phyloP scores from a whole-genome alignment of 2,113 vertebrate species.

The Crotalus horridus region DNA sequence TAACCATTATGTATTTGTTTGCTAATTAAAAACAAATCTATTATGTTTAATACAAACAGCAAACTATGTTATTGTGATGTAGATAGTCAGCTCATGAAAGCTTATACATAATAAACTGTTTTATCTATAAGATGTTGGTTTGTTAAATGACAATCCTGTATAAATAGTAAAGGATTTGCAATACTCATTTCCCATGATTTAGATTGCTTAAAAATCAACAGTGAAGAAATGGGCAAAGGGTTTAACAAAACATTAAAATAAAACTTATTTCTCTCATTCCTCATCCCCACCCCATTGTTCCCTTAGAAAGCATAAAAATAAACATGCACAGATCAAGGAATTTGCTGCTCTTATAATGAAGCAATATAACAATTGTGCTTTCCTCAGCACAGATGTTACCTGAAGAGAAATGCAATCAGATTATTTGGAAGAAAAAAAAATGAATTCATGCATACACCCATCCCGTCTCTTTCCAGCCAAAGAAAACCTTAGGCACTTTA shows the following conservation, averaged over 20 bases:
- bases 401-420: background rate
- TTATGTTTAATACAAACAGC: background rate
- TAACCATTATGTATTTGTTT: background rate
- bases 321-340: slow-evolving; percentile 14
- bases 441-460: background rate
- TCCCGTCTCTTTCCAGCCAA: slow-evolving; percentile 16
- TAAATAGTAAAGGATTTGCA: slow-evolving; percentile 7
- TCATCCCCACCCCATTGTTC: rapidly evolving
- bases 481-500: background rate
- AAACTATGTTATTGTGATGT: background rate
- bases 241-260: slow-evolving; percentile 27
- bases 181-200: slow-evolving; percentile 24
- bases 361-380: background rate
- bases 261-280: background rate
- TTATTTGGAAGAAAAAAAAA: background rate
- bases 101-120: background rate
- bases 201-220: slow-evolving; percentile 41
- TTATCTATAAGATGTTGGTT: background rate
- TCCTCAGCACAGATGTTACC: background rate
- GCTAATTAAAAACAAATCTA: background rate
- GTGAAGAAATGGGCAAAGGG: background rate
- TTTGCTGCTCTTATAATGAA: slow-evolving; percentile 19
- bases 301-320: slow-evolving; percentile 23
- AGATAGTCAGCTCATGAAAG: background rate
- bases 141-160: background rate